Percentiles rank a stretch among this genome's conserved stretches.
phyloP scores from a whole-genome alignment of 2,113 vertebrate species.

The Emydocephalus ijimae region DNA sequence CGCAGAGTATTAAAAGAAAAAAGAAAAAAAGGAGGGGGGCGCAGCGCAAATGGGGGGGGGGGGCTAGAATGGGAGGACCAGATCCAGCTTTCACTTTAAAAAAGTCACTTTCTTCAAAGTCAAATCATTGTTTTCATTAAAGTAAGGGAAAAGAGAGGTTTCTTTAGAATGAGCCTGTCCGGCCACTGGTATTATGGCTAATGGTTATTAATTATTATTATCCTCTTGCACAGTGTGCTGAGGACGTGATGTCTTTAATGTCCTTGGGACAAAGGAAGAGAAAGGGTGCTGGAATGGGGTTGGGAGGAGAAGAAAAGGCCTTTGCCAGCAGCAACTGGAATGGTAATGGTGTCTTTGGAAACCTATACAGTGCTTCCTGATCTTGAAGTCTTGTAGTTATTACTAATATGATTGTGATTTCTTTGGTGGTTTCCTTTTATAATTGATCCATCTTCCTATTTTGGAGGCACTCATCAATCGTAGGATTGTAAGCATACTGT shows the following conservation, averaged over 20 bases:
- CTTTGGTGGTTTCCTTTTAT: background rate
- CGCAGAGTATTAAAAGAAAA: slow-evolving; percentile 99
- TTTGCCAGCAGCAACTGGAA: slow-evolving; percentile 12
- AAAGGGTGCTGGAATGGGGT: slow-evolving; percentile 48
- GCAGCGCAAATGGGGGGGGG: slow-evolving; percentile 57
- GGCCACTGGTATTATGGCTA: slow-evolving; percentile 76
- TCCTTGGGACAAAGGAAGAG: slow-evolving; percentile 70
- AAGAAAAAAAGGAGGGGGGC: slow-evolving; percentile 74
- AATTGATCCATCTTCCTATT: background rate
- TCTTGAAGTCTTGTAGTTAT: background rate
- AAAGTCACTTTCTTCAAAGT: slow-evolving; percentile 99
- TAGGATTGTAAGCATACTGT: background rate
- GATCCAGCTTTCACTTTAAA: slow-evolving; percentile 91
- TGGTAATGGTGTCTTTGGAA: background rate
- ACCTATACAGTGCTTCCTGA: background rate
- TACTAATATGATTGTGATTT: background rate
- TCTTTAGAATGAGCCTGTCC: slow-evolving; percentile 71
- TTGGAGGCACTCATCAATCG: accelerated
- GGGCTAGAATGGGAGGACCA: slow-evolving; percentile 46
- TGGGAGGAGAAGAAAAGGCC: slow-evolving; percentile 23
- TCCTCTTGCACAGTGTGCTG: slow-evolving; percentile 69
- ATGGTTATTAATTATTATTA: slow-evolving; percentile 86
- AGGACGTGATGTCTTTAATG: slow-evolving; percentile 77
- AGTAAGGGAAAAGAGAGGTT: slow-evolving; percentile 61
- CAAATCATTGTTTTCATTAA: slow-evolving; percentile 91